Percentiles rank a stretch among this genome's conserved stretches.
Evolutionary conservation across 2,797 vertebrate genomes (phyloP).

Genomic region (Manis crassicaudata): DNA sequence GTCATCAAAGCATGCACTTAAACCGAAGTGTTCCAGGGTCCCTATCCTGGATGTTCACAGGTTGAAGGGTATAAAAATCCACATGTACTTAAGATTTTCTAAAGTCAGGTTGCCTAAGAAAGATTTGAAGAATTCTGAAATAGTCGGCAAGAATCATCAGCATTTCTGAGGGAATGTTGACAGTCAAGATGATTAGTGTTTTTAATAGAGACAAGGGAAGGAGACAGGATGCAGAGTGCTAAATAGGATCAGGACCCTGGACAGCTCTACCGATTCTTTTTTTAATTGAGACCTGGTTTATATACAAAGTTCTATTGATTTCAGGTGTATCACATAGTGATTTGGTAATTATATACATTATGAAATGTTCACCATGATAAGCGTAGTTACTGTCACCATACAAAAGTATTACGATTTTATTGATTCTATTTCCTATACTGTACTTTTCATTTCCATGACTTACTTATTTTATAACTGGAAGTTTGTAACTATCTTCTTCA

Average conservation of each 20-base stretch:
- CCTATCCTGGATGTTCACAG: neutral
- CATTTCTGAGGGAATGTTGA: constrained; percentile 23
- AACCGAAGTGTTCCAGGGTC: neutral
- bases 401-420: too few relatives aligned
- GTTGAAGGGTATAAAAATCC: neutral
- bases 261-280: neutral
- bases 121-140: neutral
- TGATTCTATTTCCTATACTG: too few relatives aligned
- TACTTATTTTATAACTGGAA: too few relatives aligned
- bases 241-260: constrained; percentile 24
- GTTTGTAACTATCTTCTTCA: too few relatives aligned
- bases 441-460: too few relatives aligned
- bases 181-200: neutral
- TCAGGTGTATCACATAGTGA: too few relatives aligned
- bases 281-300: too few relatives aligned
- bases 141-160: neutral
- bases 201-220: neutral
- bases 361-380: too few relatives aligned
- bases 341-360: too few relatives aligned
- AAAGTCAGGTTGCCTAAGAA: neutral
- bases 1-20: neutral
- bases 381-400: too few relatives aligned
- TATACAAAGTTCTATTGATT: too few relatives aligned
- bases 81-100: neutral
- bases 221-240: neutral